Evolutionary conservation across 2,797 vertebrate species (phyloP), one percentile per base, ranked within the genome.

Genomic region (Dicrostonyx torquatus): DNA sequence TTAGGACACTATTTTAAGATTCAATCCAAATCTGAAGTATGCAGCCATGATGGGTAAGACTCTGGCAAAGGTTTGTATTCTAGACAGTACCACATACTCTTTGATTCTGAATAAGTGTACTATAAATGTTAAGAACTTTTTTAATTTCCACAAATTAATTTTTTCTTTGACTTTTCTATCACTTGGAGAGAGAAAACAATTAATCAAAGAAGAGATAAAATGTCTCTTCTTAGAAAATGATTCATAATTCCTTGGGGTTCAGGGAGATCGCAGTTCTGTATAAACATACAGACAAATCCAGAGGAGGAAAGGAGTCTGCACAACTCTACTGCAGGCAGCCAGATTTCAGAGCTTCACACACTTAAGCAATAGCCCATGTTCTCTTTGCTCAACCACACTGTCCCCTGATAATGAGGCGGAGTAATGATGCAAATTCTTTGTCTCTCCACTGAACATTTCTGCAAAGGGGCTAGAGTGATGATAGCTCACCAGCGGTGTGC

Each of bases 121-220:
- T 24, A 73, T 40, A 73, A 73, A 90, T 50, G 77, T 40, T 60
- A 80, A 85, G 45, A 94, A 45, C 43, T 48, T 20, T 83, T 66
- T 70, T 90, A 78, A 76, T 93, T 89, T 89, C 50, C 75, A 31
- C 22, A 87, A 89, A 20, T 45, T 26, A 73, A 64, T 26, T 6
- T 87, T 68, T 90, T 72, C n/a, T 88, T 88, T 22, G 26, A 83
- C 45, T 72, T 66, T 83, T 66, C 60, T 15, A 64, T 60, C 31
- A 89, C 75, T 78, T 85, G 40, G 20, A 13, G 37, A 73, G 70
- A 40, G 20, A 40, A 22, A 73, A 40, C 5, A 40, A 72, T 24
- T 72, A 73, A 83, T 53, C 48, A 79, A 92, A 92, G 6, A 66
- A 29, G 60, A 79, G 7, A 84, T 50, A 89, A 96, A 73, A 90